Evolutionary conservation across 37 sponge, comb jelly and placozoan species (phyloP), one percentile per base, ranked within the genome.

Genomic region (Diacarnus erythraeanus): DNA sequence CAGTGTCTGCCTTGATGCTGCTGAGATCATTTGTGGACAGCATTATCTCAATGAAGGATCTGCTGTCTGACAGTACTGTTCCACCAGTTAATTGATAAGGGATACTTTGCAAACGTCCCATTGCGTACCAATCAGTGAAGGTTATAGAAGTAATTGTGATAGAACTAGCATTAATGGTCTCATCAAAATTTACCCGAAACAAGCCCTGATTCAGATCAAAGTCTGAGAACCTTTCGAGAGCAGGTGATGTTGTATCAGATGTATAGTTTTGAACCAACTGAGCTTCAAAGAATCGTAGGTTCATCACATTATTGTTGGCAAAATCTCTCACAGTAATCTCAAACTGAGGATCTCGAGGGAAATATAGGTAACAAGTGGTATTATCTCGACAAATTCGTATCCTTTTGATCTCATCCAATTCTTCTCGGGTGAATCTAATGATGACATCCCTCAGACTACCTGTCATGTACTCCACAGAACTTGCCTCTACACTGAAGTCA

Each of bases 391-490:
- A 92, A 18, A 92, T 35, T 33, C 63, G 69, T 5, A 73, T 78
- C 26, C 83, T 44, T 69, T 94, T 90, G 69, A 94, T 77, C 57
- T 91, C 83, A 77, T 94, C 87, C 76, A 94, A 41, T 30, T 94
- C 91, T 25, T 67, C 76, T 17, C 74, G 60, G 38, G 74, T 75
- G 25, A 87, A 79, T 1, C 40, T 57, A 10, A 92, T 31, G 15
- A 74, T 33, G 0, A 92, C 57, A 37, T 84, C 72, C 29, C 92
- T 69, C 54, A 78, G 25, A 35, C 38, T 60, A 39, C 38, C 44
- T 22, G 33, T 18, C 27, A 17, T 27, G 38, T 65, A 47, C 30
- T 40, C 42, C 21, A 75, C 58, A 40, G 70, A 58, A 0, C 60
- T 78, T 20, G 38, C 17, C 17, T 29, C 3, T 22, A 44, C 31